Conservation (phyloP, 2,797 vertebrate species). For the Malurus leucopterus region DNA sequence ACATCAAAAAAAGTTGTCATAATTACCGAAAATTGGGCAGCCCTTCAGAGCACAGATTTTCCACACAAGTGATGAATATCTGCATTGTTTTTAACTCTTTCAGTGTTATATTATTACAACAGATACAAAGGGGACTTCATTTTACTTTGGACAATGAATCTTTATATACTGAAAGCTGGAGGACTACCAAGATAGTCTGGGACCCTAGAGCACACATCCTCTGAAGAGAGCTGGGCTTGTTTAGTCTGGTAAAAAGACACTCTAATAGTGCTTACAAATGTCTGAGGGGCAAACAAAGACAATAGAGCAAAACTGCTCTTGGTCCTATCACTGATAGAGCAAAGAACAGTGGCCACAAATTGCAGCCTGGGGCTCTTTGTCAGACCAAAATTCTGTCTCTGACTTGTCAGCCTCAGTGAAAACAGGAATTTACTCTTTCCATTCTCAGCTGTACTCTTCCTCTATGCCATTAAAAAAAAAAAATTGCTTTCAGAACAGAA, state of each 20-base stretch:
- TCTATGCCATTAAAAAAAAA: background rate
- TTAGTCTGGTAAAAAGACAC: background rate
- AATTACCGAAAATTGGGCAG: conserved; percentile 40
- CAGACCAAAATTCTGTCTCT: background rate
- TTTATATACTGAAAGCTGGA: conserved; percentile 40
- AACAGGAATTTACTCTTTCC: background rate
- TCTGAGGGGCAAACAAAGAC: background rate
- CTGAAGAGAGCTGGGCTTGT: background rate
- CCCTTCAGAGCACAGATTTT: conserved; percentile 44
- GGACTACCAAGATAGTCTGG: background rate
- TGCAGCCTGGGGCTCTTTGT: background rate
- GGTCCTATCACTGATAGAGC: background rate
- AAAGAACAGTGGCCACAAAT: background rate
- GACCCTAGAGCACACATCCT: background rate
- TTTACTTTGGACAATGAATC: conserved; percentile 26
- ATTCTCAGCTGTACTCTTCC: background rate
- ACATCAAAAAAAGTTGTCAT: conserved; percentile 44
- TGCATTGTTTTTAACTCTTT: conserved; percentile 42
- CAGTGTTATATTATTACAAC: background rate
- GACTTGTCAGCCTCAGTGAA: background rate
- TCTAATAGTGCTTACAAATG: background rate
- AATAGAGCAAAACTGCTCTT: background rate
- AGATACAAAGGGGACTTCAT: conserved; percentile 4
- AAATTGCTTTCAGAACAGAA: background rate
- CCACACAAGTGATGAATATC: conserved; percentile 16